Evolutionary conservation across 2,113 vertebrate genomes (phyloP).

Genomic region (Pandion haliaetus): DNA sequence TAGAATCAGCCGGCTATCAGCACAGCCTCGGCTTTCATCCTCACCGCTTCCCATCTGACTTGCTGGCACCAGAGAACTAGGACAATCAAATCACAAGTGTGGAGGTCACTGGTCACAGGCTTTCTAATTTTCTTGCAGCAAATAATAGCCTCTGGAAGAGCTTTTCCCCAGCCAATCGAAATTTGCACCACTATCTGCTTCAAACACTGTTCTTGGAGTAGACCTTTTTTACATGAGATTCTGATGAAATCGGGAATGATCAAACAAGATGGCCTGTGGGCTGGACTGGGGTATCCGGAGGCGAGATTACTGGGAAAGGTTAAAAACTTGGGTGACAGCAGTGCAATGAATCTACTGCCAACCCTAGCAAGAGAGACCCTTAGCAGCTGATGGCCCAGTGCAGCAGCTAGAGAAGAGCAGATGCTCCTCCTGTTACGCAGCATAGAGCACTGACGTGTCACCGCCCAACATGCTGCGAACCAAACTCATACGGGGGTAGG

Average conservation of each 20-base stretch:
- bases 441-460: background rate
- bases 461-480: background rate
- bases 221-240: background rate
- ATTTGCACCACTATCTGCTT: background rate
- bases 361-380: background rate
- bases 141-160: background rate
- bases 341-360: constrained; percentile 20
- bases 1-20: background rate
- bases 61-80: background rate
- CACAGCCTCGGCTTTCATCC: background rate
- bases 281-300: background rate
- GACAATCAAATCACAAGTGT: background rate
- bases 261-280: background rate
- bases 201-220: background rate
- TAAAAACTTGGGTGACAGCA: background rate
- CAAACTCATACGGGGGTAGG: background rate
- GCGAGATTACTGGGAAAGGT: background rate
- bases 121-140: background rate
- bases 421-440: background rate
- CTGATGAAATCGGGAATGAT: background rate
- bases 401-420: background rate
- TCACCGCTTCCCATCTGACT: background rate
- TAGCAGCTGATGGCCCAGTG: background rate
- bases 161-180: background rate
- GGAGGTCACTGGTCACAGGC: background rate